Evolutionary conservation across 2,888 invertebrate genomes (phyloP).

Genomic region (Salticus scenicus): DNA sequence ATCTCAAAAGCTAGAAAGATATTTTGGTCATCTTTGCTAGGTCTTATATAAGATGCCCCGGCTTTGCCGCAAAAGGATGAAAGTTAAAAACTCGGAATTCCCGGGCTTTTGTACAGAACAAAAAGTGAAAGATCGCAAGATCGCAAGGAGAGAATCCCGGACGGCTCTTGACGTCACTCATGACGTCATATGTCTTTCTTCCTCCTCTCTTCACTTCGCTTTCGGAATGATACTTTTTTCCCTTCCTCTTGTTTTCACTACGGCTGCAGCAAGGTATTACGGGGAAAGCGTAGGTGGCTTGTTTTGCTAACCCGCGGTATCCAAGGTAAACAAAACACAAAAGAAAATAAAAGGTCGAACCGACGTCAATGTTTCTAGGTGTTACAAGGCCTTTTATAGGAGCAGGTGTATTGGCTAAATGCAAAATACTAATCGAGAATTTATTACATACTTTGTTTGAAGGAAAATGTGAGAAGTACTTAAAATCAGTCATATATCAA

Average conservation of each 20-base stretch:
- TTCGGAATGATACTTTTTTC: conserved; percentile 19
- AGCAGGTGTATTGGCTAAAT: background rate
- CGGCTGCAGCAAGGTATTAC: conserved; percentile 35
- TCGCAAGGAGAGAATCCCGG: conserved; percentile 30
- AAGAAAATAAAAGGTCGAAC: conserved; percentile 33
- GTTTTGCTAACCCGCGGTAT: conserved; percentile 61
- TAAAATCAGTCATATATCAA: too few relatives aligned
- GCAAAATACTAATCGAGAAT: too few relatives aligned
- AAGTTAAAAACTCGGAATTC: conserved; percentile 23
- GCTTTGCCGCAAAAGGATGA: background rate
- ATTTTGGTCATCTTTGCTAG: background rate
- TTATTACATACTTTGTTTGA: too few relatives aligned
- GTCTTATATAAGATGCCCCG: background rate
- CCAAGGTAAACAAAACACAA: conserved; percentile 66
- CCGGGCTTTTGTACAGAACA: conserved; percentile 15
- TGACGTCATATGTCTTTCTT: conserved; percentile 43
- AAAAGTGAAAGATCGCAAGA: conserved; percentile 25
- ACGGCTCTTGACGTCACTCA: conserved; percentile 38
- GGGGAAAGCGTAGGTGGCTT: conserved; percentile 57
- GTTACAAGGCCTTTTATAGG: conserved; percentile 37
- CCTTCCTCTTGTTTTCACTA: conserved; percentile 55
- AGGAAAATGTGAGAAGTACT: too few relatives aligned
- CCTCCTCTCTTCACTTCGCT: conserved; percentile 19
- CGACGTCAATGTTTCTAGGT: conserved; percentile 66
- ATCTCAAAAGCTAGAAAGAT: too few relatives aligned